These are phyloP conservation scores for Macropus fuliginosus DNA, from an alignment of 2,797 vertebrate genomes.

Conservation along the genomic window DNA sequence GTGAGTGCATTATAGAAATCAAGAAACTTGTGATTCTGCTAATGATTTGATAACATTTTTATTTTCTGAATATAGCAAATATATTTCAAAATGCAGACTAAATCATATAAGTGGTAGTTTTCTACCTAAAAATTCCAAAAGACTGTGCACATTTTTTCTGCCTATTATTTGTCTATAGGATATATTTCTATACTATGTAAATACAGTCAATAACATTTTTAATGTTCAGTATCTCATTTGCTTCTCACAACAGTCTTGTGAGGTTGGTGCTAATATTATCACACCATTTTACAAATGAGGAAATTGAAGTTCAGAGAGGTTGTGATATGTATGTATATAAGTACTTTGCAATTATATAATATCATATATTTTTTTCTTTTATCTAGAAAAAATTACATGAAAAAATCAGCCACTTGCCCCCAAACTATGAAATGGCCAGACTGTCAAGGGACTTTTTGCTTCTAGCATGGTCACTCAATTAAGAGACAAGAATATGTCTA, in stretches of 20 bases:
- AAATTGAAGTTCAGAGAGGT: background rate
- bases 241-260: background rate
- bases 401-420: conserved; percentile 3
- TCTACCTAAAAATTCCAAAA: background rate
- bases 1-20: background rate
- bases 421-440: conserved; percentile 21
- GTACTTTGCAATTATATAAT: conserved; percentile 27
- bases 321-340: background rate
- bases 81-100: conserved; percentile 48
- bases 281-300: background rate
- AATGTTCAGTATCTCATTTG: background rate
- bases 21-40: conserved; percentile 48
- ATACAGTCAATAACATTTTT: background rate
- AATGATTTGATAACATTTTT: conserved; percentile 45
- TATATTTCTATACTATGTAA: background rate
- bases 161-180: conserved; percentile 37
- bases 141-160: background rate
- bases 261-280: background rate
- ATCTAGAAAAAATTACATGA: background rate
- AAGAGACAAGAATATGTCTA: background rate
- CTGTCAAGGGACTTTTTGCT: background rate
- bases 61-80: conserved; percentile 44
- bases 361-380: conserved; percentile 28
- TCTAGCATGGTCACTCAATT: background rate
- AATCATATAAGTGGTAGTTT: conserved; percentile 12